Percentiles rank a stretch among this genome's conserved stretches.
phyloP scores from a whole-genome alignment of 2,113 vertebrate species.

The Hemibagrus wyckioides region DNA sequence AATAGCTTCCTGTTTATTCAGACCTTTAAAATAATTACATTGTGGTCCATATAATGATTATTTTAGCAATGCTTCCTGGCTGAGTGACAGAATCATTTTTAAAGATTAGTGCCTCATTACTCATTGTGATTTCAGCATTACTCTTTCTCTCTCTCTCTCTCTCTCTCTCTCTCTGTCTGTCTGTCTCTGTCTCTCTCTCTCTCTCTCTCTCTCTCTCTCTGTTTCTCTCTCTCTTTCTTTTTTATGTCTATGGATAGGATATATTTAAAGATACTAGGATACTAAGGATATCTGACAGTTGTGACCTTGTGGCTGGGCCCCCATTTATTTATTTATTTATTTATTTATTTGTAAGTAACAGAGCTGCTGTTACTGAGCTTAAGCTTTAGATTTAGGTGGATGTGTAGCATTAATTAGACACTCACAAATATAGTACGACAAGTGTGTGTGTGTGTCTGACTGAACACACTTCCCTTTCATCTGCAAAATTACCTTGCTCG shows the following conservation, averaged over 20 bases:
- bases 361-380: neutral
- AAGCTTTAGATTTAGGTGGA: neutral
- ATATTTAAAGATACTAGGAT: neutral
- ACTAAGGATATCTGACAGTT: neutral
- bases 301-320: neutral
- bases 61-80: conserved; percentile 69
- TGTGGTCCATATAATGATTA: conserved; percentile 16
- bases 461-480: conserved; percentile 48
- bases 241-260: neutral
- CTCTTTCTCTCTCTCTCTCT: too few species aligned
- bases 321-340: neutral
- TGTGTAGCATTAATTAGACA: neutral
- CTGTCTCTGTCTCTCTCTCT: too few species aligned
- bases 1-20: neutral
- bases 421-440: neutral
- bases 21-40: neutral
- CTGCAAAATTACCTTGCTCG: conserved; percentile 66
- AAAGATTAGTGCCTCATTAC: too few species aligned
- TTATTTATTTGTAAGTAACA: too few species aligned
- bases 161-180: too few species aligned
- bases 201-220: neutral
- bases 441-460: conserved; percentile 38
- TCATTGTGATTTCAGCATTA: neutral
- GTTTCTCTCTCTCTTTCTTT: neutral
- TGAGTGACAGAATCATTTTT: conserved; percentile 58